Base-by-base conservation (phyloP, 2,888 invertebrate species). In the Neuroscelio doddi region DNA sequence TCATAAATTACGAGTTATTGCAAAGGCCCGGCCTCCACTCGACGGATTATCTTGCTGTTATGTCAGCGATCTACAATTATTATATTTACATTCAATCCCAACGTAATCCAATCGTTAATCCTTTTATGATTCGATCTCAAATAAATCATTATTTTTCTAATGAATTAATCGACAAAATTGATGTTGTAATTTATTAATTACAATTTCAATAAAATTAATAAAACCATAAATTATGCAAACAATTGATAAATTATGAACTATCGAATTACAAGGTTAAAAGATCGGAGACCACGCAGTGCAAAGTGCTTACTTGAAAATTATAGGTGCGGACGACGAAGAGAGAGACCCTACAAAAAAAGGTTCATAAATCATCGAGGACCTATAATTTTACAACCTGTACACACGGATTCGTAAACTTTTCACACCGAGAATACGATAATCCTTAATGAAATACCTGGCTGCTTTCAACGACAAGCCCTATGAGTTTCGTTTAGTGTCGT, bases 1-100 rank as follows among this genome's bases (percentile, higher is more conserved):
- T 78, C 80, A 79, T 82, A 82, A 82, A 82, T 82, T 77, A 82
- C 82, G 73, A 80, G 80, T 80, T 81, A 82, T 82, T 78, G 77
- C 80, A 58, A 73, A 76, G 77, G 72, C 76, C 78, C 78, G 76
- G 80, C 79, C 78, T 80, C 76, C 76, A 74, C 78, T 75, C 77
- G 76, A 79, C 77, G 80, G 80, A 81, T 82, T 82, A 79, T 80
- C 82, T 80, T 77, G 77, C 79, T 74, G 80, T 82, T 82, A 80
- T 81, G 81, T 83, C 82, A 81, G 78, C 79, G 68, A 71, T 68
- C 65, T 75, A 76, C 80, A 79, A 82, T 81, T 78, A 79, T 78
- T 78, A 78, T 79, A 81, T 81, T 82, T 80, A 79, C 80, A 81
- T 81, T 82, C 53, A 42, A 62, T 47, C 79, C 73, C 76, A 71